phyloP scores from a whole-genome alignment of 1,140 invertebrate species.

The Habropoda laboriosa region DNA sequence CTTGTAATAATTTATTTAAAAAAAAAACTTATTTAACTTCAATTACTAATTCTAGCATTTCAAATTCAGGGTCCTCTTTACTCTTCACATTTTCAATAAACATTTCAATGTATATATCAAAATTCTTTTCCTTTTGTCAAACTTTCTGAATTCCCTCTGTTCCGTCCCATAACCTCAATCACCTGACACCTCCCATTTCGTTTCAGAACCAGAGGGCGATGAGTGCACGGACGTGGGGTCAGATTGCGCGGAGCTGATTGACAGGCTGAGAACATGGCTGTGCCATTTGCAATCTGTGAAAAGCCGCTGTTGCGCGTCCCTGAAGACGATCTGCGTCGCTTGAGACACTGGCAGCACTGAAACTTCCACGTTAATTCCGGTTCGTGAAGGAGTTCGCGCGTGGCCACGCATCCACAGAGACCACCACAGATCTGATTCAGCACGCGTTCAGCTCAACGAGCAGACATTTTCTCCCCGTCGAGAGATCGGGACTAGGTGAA shows the following conservation, averaged over 20 bases:
- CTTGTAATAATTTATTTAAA: no score
- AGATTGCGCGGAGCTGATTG: conserved; percentile 81
- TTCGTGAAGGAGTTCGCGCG: conserved; percentile 23
- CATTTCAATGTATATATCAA: neutral
- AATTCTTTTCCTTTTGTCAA: neutral
- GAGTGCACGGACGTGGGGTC: conserved; percentile 78
- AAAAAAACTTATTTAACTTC: no score
- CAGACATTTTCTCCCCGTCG: conserved; percentile 5
- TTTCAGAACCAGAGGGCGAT: conserved; percentile 78
- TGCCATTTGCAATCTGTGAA: conserved; percentile 81
- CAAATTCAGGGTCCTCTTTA: no score
- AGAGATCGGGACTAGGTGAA: neutral
- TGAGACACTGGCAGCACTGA: conserved; percentile 51
- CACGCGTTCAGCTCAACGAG: conserved; percentile 36
- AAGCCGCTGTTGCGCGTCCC: conserved; percentile 80
- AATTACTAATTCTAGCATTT: no score
- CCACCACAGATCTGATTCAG: neutral
- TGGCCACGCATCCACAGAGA: neutral
- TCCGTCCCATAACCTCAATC: neutral
- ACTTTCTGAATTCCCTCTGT: neutral
- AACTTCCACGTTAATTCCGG: neutral
- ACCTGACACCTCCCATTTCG: neutral
- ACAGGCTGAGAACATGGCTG: conserved; percentile 82
- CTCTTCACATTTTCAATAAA: no score
- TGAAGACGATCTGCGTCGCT: conserved; percentile 76